Evolutionary conservation across 2,797 vertebrate genomes (phyloP), one percentile per base, ranked within the genome.

Genomic region (Euphonia xanthogaster): DNA sequence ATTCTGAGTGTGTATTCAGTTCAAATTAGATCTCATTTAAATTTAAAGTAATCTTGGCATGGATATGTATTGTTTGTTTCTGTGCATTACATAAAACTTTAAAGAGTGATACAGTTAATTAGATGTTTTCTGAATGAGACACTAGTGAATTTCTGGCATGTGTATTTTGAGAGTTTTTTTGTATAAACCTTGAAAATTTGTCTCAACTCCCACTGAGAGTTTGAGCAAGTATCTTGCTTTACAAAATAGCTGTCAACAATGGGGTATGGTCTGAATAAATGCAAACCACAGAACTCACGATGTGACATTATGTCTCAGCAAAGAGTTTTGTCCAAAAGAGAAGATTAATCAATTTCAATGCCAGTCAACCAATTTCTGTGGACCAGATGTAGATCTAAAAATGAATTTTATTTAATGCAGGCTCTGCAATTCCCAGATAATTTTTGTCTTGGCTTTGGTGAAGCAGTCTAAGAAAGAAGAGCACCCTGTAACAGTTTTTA

Each of bases 1-100:
- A 99, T 97, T 98, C 98, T 97, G 98, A 99, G 99, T 99, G 99
- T 99, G 99, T 99, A 99, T 99, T 99, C 98, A 99, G 99, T 99
- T 99, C 97, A 98, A 98, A 98, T 98, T 98, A 99, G 99, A 99
- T 98, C 97, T 98, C 96, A 98, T 98, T 98, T 98, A 97, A 98
- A 98, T 97, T 98, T 97, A 97, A 97, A 98, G 97, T 98, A 96
- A 98, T 98, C 99, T 99, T 99, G 99, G 99, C 99, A 99, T 99
- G 99, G 99, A 99, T 99, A 99, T 99, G 98, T 97, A 97, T 98
- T 98, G 98, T 98, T 98, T 98, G 97, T 98, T 98, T 98, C 97
- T 98, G 95, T 98, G 97, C 97, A 97, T 98, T 97, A 95, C 96
- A 97, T 97, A 96, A 95, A 98, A 94, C 92, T 96, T 96, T 92